A percentile compares a stretch with the other conserved stretches of the same genome.
Evolutionary conservation across 2,888 invertebrate species (phyloP).

Genomic region (Perizoma flavofasciatum): DNA sequence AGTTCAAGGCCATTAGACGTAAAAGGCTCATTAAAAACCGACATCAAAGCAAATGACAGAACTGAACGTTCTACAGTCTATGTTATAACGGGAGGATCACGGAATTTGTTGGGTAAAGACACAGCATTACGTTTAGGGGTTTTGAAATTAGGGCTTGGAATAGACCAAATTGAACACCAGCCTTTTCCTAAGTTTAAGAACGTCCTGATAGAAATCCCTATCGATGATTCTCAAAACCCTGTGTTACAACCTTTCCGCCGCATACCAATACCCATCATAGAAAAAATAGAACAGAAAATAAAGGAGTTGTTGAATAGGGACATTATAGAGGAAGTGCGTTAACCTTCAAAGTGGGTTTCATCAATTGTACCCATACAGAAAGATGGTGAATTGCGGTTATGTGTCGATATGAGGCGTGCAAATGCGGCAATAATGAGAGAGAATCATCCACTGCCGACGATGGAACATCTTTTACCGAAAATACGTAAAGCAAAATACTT

Average conservation of each 20-base stretch:
- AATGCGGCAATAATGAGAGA: slow-evolving; percentile 41
- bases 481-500: slow-evolving; percentile 20
- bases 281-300: slow-evolving; percentile 33
- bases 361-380: slow-evolving; percentile 40
- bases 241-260: slow-evolving; percentile 30
- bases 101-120: slow-evolving; percentile 29
- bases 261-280: slow-evolving; percentile 26
- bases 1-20: slow-evolving; percentile 31
- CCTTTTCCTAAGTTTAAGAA: slow-evolving; percentile 41
- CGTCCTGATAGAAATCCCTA: slow-evolving; percentile 23
- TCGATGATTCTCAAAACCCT: slow-evolving; percentile 22
- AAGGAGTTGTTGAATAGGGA: too few relatives aligned
- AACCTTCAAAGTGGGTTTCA: too few relatives aligned
- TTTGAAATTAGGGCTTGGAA: slow-evolving; percentile 20
- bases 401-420: slow-evolving; percentile 47
- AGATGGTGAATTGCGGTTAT: slow-evolving; percentile 41
- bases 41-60: slow-evolving; percentile 3
- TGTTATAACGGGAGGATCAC: slow-evolving; percentile 30
- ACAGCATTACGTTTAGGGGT: slow-evolving; percentile 30
- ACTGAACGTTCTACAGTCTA: slow-evolving; percentile 26
- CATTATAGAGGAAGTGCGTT: too few relatives aligned
- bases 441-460: slow-evolving; percentile 43
- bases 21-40: slow-evolving; percentile 32
- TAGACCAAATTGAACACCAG: slow-evolving; percentile 12
- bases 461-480: slow-evolving; percentile 40